phyloP scores from a whole-genome alignment of 1,140 invertebrate species.

The Lepeophtheirus salmonis region DNA sequence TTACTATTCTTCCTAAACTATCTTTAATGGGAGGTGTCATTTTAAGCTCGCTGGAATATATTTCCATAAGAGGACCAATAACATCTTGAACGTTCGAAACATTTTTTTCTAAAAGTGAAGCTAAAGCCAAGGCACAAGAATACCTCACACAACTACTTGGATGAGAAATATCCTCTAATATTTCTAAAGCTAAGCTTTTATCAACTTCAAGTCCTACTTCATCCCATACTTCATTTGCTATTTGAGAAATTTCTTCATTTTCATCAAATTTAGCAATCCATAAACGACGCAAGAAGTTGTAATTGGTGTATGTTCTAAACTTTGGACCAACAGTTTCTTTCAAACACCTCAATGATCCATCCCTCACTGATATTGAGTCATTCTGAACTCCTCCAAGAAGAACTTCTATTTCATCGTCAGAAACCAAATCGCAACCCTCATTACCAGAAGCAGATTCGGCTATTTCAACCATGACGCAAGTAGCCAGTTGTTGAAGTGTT shows the following conservation, averaged over 20 bases:
- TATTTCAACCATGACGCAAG: slow-evolving; percentile 52
- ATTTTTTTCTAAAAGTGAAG: not conserved
- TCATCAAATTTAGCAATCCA: slow-evolving; percentile 57
- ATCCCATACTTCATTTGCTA: slow-evolving; percentile 49
- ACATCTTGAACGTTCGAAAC: not conserved
- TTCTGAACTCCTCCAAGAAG: slow-evolving; percentile 56
- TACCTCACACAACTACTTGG: not conserved
- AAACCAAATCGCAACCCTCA: slow-evolving; percentile 39
- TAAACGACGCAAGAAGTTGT: slow-evolving; percentile 35
- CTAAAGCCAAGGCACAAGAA: not conserved
- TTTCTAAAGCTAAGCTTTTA: slow-evolving; percentile 27
- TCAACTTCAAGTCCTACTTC: slow-evolving; percentile 34
- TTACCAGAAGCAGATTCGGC: slow-evolving; percentile 44
- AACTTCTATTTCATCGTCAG: slow-evolving; percentile 48
- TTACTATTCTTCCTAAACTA: slow-evolving; percentile 39
- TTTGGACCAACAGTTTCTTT: not conserved
- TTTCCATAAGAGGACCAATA: slow-evolving; percentile 43
- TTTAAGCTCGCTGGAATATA: slow-evolving; percentile 52
- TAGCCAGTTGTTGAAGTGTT: slow-evolving; percentile 44
- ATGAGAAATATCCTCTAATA: slow-evolving; percentile 44
- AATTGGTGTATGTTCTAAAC: not conserved
- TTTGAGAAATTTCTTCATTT: slow-evolving; percentile 28
- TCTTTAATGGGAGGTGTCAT: slow-evolving; percentile 19
- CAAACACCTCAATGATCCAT: slow-evolving; percentile 46
- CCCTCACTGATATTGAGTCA: slow-evolving; percentile 46